Evolutionary conservation across 2,888 invertebrate species (phyloP).

Genomic region (Andrena haemorrhoa): DNA sequence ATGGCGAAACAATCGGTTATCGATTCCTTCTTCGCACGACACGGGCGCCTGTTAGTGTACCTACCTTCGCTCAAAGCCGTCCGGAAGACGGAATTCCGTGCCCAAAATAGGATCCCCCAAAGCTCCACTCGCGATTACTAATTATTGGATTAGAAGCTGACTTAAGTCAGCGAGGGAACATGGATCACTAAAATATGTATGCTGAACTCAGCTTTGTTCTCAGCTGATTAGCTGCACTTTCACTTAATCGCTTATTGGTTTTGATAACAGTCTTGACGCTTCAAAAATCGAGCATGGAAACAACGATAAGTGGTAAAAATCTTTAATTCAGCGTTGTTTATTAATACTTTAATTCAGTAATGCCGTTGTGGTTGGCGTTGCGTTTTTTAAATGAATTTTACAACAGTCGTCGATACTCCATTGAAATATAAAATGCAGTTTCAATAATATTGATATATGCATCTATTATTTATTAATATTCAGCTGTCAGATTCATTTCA

Average conservation of each 20-base stretch:
- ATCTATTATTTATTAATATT: not conserved
- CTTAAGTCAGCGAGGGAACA: not conserved
- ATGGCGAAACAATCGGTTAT: conserved; percentile 51
- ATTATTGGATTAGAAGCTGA: not conserved
- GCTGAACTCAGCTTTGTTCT: too few relatives aligned
- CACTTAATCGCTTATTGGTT: too few relatives aligned
- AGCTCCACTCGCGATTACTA: not conserved
- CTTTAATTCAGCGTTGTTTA: too few relatives aligned
- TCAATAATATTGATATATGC: not conserved
- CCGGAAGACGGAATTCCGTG: conserved; percentile 8
- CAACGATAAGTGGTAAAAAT: too few relatives aligned
- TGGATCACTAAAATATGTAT: not conserved
- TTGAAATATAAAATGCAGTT: not conserved
- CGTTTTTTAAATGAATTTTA: too few relatives aligned
- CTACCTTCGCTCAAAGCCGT: not conserved
- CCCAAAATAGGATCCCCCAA: not conserved
- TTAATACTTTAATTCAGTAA: too few relatives aligned
- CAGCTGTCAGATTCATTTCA: not conserved
- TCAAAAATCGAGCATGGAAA: too few relatives aligned
- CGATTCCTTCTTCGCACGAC: conserved; percentile 43
- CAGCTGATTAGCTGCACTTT: too few relatives aligned
- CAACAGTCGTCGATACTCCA: too few relatives aligned
- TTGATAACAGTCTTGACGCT: too few relatives aligned
- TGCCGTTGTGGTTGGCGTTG: too few relatives aligned
- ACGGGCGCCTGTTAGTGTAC: conserved; percentile 19